Percentiles rank a stretch among this genome's conserved stretches.
These are phyloP conservation scores for Vidua chalybeata DNA, from an alignment of 2,113 vertebrate species.

Conservation along the genomic window DNA sequence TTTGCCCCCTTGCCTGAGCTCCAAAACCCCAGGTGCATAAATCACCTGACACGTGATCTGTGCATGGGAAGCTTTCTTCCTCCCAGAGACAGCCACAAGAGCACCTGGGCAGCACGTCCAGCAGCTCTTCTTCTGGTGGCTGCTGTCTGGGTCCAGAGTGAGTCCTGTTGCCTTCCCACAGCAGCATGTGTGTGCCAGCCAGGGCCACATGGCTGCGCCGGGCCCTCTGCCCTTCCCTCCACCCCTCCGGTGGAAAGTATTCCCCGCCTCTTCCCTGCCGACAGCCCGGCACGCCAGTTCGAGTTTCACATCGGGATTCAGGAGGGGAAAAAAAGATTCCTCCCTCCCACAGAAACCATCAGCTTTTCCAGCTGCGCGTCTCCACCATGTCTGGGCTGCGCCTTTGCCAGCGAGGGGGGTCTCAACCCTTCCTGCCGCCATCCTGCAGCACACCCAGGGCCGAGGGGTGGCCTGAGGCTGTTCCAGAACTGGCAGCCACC, in stretches of 20 bases:
- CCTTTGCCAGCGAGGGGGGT: neutral
- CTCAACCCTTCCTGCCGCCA: neutral
- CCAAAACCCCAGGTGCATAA: neutral
- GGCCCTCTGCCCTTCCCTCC: neutral
- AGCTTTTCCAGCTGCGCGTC: neutral
- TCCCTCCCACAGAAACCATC: slow-evolving; percentile 20
- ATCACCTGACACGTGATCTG: neutral
- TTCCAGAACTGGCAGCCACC: neutral
- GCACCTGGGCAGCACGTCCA: neutral
- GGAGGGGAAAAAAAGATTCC: slow-evolving; percentile 11
- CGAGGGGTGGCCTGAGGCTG: accelerated
- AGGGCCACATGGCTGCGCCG: neutral
- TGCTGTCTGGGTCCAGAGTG: neutral
- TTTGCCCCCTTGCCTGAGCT: neutral
- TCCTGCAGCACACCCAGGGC: neutral
- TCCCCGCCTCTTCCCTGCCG: neutral
- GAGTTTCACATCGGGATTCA: neutral
- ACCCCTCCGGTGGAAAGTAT: neutral
- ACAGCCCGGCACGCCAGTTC: neutral
- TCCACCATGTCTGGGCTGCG: neutral
- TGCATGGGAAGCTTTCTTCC: neutral
- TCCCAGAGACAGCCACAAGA: neutral
- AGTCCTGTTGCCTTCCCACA: neutral
- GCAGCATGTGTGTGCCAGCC: neutral
- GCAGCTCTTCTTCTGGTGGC: neutral